A percentile compares a stretch with the other conserved stretches of the same genome.
These are phyloP conservation scores for Cryptoprocta ferox DNA, from an alignment of 2,797 vertebrate genomes.

Conservation along the genomic window DNA sequence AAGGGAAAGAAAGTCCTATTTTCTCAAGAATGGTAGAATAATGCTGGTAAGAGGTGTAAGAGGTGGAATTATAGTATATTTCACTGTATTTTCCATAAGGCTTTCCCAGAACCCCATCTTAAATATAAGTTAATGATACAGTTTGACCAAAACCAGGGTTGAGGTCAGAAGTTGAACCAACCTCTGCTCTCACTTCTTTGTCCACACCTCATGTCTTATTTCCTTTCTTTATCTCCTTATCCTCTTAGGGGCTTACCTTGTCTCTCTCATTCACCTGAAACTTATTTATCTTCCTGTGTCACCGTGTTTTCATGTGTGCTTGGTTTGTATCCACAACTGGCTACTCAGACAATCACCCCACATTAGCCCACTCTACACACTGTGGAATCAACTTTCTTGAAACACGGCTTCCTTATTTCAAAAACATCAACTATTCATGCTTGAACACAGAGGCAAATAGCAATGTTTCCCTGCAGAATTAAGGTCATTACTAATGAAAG, in stretches of 20 bases:
- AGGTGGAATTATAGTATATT: neutral
- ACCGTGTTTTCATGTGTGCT: neutral
- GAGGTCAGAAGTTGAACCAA: neutral
- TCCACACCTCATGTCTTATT: rapidly evolving
- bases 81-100: neutral
- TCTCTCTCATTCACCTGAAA: neutral
- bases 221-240: neutral
- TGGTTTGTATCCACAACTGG: neutral
- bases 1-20: neutral
- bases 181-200: neutral
- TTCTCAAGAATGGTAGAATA: neutral
- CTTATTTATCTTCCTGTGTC: neutral
- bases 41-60: no score
- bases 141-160: neutral
- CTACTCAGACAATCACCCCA: neutral
- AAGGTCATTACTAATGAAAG: neutral
- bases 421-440: neutral
- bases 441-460: neutral
- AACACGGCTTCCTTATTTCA: neutral
- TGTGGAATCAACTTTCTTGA: neutral
- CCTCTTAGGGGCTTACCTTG: neutral
- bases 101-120: neutral
- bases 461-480: neutral
- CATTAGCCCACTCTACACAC: neutral
- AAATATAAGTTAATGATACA: neutral